A percentile compares a stretch with the other conserved stretches of the same genome.
Evolutionary conservation across 2,797 vertebrate genomes (phyloP).

Genomic region (Hippopotamyrus pictus): DNA sequence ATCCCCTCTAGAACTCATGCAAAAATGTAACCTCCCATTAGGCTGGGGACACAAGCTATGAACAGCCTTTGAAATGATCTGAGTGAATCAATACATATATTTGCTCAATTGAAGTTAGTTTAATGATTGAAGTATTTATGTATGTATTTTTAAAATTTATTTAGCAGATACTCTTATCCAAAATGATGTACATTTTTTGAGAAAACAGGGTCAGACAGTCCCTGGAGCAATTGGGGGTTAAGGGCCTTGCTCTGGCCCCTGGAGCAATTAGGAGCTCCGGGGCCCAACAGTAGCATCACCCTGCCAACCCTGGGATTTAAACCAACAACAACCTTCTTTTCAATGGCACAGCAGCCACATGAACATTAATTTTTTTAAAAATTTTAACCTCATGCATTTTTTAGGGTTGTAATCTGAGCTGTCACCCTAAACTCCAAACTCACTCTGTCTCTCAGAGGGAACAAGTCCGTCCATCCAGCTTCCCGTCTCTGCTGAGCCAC

Average conservation of each 20-base stretch:
- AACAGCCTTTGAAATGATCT: not conserved
- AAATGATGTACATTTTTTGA: not conserved
- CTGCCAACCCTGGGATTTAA: not conserved
- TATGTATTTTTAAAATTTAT: not conserved
- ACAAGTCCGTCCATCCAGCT: constrained; percentile 61
- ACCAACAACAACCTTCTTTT: not conserved
- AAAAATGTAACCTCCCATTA: not conserved
- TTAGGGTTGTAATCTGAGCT: not conserved
- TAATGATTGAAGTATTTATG: not conserved
- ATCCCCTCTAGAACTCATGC: not conserved
- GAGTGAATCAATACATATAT: not conserved
- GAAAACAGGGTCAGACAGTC: not conserved
- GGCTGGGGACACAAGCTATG: not conserved
- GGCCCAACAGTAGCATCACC: not conserved
- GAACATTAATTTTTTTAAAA: not conserved
- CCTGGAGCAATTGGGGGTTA: not conserved
- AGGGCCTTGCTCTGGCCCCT: not conserved
- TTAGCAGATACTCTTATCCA: not conserved
- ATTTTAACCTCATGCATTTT: not conserved
- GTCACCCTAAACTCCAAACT: not conserved
- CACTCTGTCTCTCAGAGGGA: constrained; percentile 51
- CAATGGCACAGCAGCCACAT: not conserved
- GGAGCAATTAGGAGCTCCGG: not conserved
- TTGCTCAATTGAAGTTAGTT: not conserved
- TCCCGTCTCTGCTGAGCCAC: constrained; percentile 78